Conservation (phyloP, 2,888 invertebrate species). For the Synanthedon myopaeformis region DNA sequence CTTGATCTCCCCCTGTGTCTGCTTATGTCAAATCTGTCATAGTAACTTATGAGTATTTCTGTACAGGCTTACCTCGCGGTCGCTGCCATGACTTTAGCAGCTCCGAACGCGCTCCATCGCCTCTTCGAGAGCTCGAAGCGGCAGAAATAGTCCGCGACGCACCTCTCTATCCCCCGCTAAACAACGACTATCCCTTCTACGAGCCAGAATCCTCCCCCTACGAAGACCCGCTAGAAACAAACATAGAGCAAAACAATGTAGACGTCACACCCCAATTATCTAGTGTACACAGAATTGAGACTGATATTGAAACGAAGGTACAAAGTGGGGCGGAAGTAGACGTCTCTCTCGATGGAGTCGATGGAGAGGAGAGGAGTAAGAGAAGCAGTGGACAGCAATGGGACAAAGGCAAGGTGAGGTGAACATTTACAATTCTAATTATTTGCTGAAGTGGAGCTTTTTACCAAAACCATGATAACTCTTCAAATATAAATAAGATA, state of each 20-base stretch:
- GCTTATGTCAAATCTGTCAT: not conserved
- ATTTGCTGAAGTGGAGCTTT: too few species aligned
- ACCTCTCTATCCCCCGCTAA: conserved; percentile 39
- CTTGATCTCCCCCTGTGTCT: too few species aligned
- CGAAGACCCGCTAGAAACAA: conserved; percentile 25
- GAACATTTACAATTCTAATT: too few species aligned
- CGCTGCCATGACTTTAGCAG: conserved; percentile 31
- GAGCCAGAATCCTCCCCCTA: conserved; percentile 5
- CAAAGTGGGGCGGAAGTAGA: conserved; percentile 15
- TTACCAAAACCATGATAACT: too few species aligned
- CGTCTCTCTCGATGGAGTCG: not conserved
- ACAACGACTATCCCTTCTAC: conserved; percentile 9
- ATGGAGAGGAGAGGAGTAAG: conserved; percentile 26
- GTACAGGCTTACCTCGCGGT: conserved; percentile 29
- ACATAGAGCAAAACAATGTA: conserved; percentile 26
- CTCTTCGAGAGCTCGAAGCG: conserved; percentile 26
- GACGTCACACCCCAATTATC: conserved; percentile 23
- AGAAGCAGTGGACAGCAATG: conserved; percentile 41
- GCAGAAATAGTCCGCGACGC: conserved; percentile 44
- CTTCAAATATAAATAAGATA: too few species aligned
- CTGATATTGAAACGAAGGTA: conserved; percentile 29
- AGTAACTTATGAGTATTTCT: not conserved
- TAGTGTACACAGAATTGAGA: conserved; percentile 14
- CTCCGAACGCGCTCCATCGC: conserved; percentile 28
- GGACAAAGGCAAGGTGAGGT: conserved; percentile 34